phyloP scores from a whole-genome alignment of 2,113 vertebrate species.

The Triplophysa siluroides region DNA sequence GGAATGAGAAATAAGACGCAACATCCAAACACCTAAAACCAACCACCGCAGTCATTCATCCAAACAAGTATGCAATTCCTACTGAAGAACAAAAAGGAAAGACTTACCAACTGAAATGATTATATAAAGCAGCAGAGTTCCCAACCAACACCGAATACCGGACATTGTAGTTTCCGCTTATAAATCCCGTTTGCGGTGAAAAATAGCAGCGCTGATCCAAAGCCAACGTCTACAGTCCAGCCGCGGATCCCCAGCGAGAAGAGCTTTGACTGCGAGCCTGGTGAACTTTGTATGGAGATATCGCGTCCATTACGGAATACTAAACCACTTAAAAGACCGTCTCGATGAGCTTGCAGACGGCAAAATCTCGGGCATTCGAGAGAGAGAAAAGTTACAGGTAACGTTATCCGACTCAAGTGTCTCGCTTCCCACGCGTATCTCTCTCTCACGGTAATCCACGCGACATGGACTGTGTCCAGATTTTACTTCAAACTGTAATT shows the following conservation, averaged over 20 bases:
- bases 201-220: constrained; percentile 51
- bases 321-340: not conserved
- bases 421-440: constrained; percentile 46
- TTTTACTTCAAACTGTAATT: not conserved
- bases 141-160: constrained; percentile 63
- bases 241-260: constrained; percentile 46
- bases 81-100: not conserved
- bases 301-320: constrained; percentile 45
- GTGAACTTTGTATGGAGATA: constrained; percentile 49
- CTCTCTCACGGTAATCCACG: constrained; percentile 27
- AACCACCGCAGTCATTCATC: constrained; percentile 43
- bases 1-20: constrained; percentile 58
- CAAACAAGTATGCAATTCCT: constrained; percentile 9
- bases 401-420: constrained; percentile 44
- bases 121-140: constrained; percentile 69
- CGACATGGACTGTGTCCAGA: not conserved
- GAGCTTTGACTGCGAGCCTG: constrained; percentile 6
- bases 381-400: constrained; percentile 63
- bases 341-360: not conserved
- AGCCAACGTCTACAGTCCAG: constrained; percentile 52
- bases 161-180: constrained; percentile 74
- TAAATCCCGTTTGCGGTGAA: constrained; percentile 60
- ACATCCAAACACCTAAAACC: constrained; percentile 16
- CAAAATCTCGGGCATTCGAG: constrained; percentile 14
- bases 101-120: constrained; percentile 71